Evolutionary conservation across 1,140 invertebrate species (phyloP).

Genomic region (Nasonia vitripennis): DNA sequence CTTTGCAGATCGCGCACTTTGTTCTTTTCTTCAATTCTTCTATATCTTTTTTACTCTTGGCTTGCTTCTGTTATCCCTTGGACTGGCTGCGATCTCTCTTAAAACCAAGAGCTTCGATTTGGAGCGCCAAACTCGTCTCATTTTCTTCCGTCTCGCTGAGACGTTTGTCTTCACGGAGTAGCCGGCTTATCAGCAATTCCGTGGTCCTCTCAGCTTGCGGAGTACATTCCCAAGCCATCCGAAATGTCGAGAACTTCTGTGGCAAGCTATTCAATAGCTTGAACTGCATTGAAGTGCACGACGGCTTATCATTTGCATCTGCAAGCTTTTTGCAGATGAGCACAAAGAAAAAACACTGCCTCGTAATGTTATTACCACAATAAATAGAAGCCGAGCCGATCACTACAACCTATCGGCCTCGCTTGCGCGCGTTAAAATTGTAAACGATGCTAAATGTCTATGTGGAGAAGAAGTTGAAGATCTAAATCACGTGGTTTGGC

Average conservation of each 20-base stretch:
- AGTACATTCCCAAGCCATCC: not conserved
- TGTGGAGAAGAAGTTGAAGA: not conserved
- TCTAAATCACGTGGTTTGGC: not conserved
- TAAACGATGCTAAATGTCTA: not conserved
- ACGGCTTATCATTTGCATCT: slow-evolving; percentile 25
- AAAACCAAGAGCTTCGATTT: not conserved
- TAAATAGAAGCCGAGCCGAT: not conserved
- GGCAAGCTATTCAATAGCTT: not conserved
- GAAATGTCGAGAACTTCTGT: not conserved
- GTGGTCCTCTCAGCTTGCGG: not conserved
- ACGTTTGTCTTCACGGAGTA: not conserved
- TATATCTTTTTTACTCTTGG: not conserved
- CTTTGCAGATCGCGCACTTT: too few relatives aligned
- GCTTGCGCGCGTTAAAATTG: not conserved
- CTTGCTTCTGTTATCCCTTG: not conserved
- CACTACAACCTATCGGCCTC: slow-evolving; percentile 8
- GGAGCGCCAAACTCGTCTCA: not conserved
- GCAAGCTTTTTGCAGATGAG: slow-evolving; percentile 31
- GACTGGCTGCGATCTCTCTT: not conserved
- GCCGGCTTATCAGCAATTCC: not conserved
- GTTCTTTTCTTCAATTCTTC: not conserved
- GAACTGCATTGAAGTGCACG: too few relatives aligned
- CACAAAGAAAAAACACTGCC: not conserved
- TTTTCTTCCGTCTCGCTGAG: not conserved
- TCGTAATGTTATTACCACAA: not conserved